Evolutionary conservation across 1,140 invertebrate species (phyloP).

Genomic region (Mya arenaria): DNA sequence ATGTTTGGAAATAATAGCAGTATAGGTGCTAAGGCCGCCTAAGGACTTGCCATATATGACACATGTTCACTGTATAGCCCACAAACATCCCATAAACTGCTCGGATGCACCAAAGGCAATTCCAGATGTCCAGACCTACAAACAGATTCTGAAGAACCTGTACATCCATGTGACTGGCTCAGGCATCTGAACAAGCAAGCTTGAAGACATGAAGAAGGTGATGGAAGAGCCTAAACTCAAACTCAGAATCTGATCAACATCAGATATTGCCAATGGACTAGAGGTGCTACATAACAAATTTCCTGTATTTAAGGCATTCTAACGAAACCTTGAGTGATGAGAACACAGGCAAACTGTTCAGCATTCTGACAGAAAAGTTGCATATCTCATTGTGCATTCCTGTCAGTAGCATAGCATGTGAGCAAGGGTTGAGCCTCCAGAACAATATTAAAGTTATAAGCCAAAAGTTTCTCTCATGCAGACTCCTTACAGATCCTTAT

Average conservation of each 20-base stretch:
- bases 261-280: constrained; percentile 6
- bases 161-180: constrained; percentile 12
- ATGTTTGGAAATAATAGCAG: constrained; percentile 16
- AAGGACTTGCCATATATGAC: no score
- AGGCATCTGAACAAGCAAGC: not conserved
- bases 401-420: not conserved
- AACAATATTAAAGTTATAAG: no score
- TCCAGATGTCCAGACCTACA: not conserved
- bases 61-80: not conserved
- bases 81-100: not conserved
- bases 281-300: constrained; percentile 18
- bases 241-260: constrained; percentile 6
- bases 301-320: not conserved
- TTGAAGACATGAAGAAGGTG: not conserved
- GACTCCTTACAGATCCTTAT: not conserved
- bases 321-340: not conserved
- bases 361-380: not conserved
- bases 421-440: not conserved
- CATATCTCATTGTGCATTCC: not conserved
- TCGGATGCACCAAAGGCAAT: not conserved
- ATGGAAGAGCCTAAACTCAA: constrained; percentile 8
- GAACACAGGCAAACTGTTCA: not conserved
- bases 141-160: not conserved
- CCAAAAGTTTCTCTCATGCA: no score
- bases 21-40: no score